phyloP scores from a whole-genome alignment of 2,113 vertebrate genomes.

The Tringa solitaria region DNA sequence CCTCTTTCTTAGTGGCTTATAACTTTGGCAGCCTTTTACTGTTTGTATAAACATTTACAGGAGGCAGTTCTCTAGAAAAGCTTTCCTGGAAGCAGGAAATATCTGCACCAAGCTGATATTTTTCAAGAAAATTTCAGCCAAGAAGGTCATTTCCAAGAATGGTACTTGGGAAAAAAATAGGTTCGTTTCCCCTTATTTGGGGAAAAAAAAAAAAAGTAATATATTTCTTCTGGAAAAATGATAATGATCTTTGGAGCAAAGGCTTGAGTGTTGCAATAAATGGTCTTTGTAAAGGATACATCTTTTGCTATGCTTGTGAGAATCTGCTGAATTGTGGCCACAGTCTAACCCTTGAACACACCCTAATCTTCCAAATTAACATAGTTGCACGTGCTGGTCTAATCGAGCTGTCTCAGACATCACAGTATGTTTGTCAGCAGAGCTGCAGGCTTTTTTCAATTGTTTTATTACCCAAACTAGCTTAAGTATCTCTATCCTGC shows the following conservation, averaged over 20 bases:
- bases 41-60: conserved; percentile 23
- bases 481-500: background rate
- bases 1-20: background rate
- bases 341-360: background rate
- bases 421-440: background rate
- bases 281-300: background rate
- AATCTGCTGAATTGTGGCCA: background rate
- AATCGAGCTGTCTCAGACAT: background rate
- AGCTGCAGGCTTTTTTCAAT: background rate
- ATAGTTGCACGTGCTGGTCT: accelerated
- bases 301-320: background rate
- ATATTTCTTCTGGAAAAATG: background rate
- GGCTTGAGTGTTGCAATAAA: background rate
- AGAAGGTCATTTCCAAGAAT: background rate
- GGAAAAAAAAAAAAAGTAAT: background rate
- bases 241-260: background rate
- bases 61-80: conserved; percentile 31
- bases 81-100: conserved; percentile 53
- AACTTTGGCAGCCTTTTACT: background rate
- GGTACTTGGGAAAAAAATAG: background rate
- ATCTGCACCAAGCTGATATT: conserved; percentile 23
- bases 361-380: background rate
- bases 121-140: conserved; percentile 29
- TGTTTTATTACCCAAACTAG: background rate
- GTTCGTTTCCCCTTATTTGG: background rate